These are phyloP conservation scores for Hypsopygia costalis DNA, from an alignment of 2,888 invertebrate species.

Conservation along the genomic window DNA sequence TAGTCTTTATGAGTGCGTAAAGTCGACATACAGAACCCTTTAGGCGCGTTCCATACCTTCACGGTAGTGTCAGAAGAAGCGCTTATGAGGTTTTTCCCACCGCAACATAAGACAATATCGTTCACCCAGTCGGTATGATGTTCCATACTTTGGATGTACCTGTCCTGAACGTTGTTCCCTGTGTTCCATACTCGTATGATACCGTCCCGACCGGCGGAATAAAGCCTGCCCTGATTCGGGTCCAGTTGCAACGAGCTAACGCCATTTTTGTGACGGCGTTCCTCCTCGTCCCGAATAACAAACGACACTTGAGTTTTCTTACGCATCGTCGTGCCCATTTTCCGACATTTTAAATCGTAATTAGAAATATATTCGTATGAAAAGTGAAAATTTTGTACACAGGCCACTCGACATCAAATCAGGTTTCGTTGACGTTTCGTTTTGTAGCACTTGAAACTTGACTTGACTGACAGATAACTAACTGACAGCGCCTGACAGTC, in stretches of 20 bases:
- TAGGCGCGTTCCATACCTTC: slow-evolving; percentile 99
- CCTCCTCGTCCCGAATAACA: slow-evolving; percentile 98
- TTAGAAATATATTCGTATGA: slow-evolving; percentile 34
- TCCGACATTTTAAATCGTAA: slow-evolving; percentile 70
- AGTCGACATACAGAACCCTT: slow-evolving; percentile 99
- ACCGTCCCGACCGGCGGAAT: slow-evolving; percentile 98
- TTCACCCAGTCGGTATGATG: slow-evolving; percentile 99
- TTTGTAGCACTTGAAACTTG: no score
- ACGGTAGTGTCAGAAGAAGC: slow-evolving; percentile 99
- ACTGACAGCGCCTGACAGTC: no score
- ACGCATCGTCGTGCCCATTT: slow-evolving; percentile 76
- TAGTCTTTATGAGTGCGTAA: slow-evolving; percentile 98
- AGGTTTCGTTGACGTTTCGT: slow-evolving; percentile 16
- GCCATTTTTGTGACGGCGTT: slow-evolving; percentile 96
- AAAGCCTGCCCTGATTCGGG: slow-evolving; percentile 91
- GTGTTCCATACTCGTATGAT: slow-evolving; percentile 96
- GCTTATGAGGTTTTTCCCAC: slow-evolving; percentile 97
- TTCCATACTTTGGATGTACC: slow-evolving; percentile 97
- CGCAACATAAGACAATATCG: slow-evolving; percentile 98
- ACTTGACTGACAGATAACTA: no score
- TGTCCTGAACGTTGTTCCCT: slow-evolving; percentile 73
- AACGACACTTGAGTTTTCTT: slow-evolving; percentile 93
- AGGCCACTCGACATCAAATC: slow-evolving; percentile 9
- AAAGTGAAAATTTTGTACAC: slow-evolving; percentile 16
- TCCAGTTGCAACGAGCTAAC: slow-evolving; percentile 98